Evolutionary conservation across 2,888 invertebrate genomes (phyloP), one percentile per base, ranked within the genome.

Genomic region (Aleiodes leptofemur): DNA sequence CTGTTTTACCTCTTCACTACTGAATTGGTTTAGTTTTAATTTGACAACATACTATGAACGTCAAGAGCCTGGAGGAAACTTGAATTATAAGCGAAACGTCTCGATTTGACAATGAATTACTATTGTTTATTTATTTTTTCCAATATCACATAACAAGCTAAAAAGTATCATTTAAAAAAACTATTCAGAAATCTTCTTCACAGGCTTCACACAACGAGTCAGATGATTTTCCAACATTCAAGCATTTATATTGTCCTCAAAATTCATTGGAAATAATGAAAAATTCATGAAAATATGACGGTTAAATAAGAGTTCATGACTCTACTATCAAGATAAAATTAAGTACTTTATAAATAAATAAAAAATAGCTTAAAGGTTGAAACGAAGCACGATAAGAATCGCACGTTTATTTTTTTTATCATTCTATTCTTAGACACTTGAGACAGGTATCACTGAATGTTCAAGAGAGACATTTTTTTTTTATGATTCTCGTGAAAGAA

Each of bases 361-460:
- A 55, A n/a, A 8, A 51, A 9, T 14, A 9, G 9, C 43, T 8
- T n/a, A 23, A 29, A 23, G 23, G 64, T 9, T 16, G 23, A 48
- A 48, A 48, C 43, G 23, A 43, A 64, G 43, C 9, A 38, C 43
- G 64, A 48, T 64, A 48, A 61, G 14, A 7, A 64, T 64, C 64
- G 3, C 23, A 4, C 11, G 34, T 14, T 16, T 11, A 43, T 43
- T 43, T 48, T 48, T 48, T 64, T 64, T 23, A 64, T 64, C 64
- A 43, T 64, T 16, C n/a, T 48, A 48, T 64, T 64, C 23, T 16
- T n/a, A 34, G 7, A 61, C 6, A 43, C 43, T 43, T 23, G 8
- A 43, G 43, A 16, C 43, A 16, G 61, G 61, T 61, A 43, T 61
- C 43, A 61, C 13, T 34, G 34, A 7, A 34, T 61, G 61, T 38